Evolutionary conservation across 2,113 vertebrate genomes (phyloP), one percentile per base, ranked within the genome.

Genomic region (Ciconia maguari): DNA sequence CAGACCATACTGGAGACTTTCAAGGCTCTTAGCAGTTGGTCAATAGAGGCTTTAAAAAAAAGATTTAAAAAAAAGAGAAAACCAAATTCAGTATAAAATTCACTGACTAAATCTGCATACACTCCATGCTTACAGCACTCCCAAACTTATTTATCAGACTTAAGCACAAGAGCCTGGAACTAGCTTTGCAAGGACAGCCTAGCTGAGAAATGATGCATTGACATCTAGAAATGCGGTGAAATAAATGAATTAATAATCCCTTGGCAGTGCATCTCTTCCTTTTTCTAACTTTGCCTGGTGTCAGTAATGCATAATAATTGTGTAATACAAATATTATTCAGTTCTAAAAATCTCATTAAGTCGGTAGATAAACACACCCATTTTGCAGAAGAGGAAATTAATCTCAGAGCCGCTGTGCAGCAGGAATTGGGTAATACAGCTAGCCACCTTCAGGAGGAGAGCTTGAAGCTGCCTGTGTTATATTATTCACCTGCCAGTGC

Each of bases 261-360:
- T 54, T 64, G 34, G 57, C 65, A 79, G 42, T 62, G 54, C n/a
- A 20, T 72, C 10, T 90, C 25, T 79, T 94, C 29, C 27, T 82
- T 91, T 92, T 74, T 89, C 62, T 90, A 42, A 74, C 71, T 91
- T 87, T 80, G 36, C 42, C 41, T 69, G 22, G 16, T 91, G 68
- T 85, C 66, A 79, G 74, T 91, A 94, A 74, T 79, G 46, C 61
- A 51, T 80, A 74, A 84, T 87, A 91, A 58, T 71, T 79, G 41
- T 75, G 27, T 82, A 83, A 65, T 76, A 70, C 83, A 92, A 87
- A 69, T 94, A 89, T 36, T 84, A 61, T 32, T 79, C 58, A 44
- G 22, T 87, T 87, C 78, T 93, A 95, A 90, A 96, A 90, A 72
- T 93, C 83, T 95, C 66, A 76, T 94, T 89, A 69, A 65, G 57